phyloP scores from a whole-genome alignment of 2,113 vertebrate genomes.

The Edolisoma coerulescens region DNA sequence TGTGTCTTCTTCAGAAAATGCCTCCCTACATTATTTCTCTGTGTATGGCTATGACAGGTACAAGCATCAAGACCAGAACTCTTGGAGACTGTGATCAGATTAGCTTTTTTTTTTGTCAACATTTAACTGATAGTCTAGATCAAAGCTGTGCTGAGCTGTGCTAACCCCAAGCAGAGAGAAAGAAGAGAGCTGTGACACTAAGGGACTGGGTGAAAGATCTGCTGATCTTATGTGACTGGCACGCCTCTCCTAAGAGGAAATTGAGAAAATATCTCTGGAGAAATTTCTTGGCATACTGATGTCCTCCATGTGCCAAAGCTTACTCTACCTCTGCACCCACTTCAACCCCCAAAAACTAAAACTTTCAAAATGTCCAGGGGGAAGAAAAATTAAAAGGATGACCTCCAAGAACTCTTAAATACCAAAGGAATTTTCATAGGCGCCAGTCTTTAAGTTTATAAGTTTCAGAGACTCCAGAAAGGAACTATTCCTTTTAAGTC shows the following conservation, averaged over 20 bases:
- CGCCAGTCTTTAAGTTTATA: fast-evolving
- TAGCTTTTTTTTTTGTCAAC: not conserved
- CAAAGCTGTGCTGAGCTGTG: not conserved
- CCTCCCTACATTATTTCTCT: not conserved
- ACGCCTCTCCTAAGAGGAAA: not conserved
- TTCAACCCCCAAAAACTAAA: not conserved
- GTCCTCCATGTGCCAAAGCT: not conserved
- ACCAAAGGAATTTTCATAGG: not conserved
- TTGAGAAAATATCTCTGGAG: not conserved
- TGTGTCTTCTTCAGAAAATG: not conserved
- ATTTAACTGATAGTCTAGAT: not conserved
- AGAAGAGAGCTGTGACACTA: not conserved
- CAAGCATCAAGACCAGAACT: not conserved
- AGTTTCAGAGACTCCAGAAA: not conserved
- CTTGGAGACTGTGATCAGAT: not conserved
- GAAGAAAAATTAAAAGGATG: not conserved
- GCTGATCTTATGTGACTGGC: not conserved
- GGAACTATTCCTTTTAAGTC: not conserved
- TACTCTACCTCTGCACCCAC: not conserved
- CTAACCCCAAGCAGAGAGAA: not conserved
- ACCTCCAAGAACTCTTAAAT: not conserved
- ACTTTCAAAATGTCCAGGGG: not conserved
- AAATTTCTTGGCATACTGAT: not conserved
- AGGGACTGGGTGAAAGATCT: not conserved
- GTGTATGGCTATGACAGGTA: not conserved